Evolutionary conservation across 2,113 vertebrate species (phyloP).

Genomic region (Polypterus bichir): DNA sequence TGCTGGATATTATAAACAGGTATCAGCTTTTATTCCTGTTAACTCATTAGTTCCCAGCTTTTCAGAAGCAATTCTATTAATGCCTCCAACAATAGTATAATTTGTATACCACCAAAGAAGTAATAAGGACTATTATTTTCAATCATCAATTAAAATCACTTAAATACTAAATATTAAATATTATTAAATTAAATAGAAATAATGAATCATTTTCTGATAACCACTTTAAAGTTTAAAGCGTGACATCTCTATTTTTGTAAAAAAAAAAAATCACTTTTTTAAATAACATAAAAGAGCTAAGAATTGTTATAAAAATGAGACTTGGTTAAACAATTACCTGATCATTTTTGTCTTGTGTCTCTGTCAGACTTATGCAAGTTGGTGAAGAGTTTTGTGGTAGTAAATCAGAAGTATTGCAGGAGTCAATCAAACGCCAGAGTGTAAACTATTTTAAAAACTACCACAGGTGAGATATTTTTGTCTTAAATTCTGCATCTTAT

Average conservation of each 20-base stretch:
- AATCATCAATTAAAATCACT: constrained; percentile 24
- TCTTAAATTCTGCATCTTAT: too few species aligned
- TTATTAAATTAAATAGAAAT: too few species aligned
- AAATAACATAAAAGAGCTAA: too few species aligned
- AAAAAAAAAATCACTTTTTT: too few species aligned
- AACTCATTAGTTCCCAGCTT: constrained; percentile 23
- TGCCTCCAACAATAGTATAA: constrained; percentile 13
- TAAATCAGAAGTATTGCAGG: constrained; percentile 91
- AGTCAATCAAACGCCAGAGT: constrained; percentile 92
- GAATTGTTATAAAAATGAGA: too few species aligned
- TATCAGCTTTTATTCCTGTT: constrained; percentile 33
- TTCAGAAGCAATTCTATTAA: background rate
- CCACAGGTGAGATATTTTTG: constrained; percentile 66
- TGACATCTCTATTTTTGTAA: too few species aligned
- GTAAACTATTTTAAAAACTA: constrained; percentile 98
- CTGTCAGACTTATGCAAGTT: constrained; percentile 82
- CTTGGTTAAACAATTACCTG: too few species aligned
- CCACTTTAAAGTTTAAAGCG: too few species aligned
- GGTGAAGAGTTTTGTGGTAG: constrained; percentile 96
- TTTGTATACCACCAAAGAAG: constrained; percentile 6
- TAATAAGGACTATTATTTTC: constrained; percentile 9
- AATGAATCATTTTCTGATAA: too few species aligned
- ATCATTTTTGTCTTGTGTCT: background rate
- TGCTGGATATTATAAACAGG: constrained; percentile 95
- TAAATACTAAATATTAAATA: constrained; percentile 7